A percentile compares a stretch with the other conserved stretches of the same genome.
phyloP scores from a whole-genome alignment of 2,888 invertebrate species.

The Ophion obscuratus region DNA sequence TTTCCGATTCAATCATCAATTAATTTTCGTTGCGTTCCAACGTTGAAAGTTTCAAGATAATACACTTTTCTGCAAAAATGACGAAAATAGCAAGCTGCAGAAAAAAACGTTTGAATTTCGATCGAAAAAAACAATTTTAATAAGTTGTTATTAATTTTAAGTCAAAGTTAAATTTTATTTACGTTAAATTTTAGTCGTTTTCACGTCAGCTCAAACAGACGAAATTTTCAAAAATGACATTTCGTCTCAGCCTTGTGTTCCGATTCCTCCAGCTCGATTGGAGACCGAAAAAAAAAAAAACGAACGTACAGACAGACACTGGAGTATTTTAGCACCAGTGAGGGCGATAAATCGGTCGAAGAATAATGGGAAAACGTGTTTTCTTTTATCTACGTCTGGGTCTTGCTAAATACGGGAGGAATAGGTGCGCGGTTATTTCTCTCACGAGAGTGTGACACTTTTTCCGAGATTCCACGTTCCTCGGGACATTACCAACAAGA shows the following conservation, averaged over 20 bases:
- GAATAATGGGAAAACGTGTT: not conserved
- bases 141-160: no score
- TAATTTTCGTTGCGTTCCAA: no score
- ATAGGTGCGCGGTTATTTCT: not conserved
- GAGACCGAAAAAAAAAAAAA: not conserved
- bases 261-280: not conserved
- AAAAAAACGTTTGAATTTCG: no score
- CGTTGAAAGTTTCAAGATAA: no score
- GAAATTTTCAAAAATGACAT: not conserved
- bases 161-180: no score
- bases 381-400: not conserved
- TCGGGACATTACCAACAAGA: slow-evolving; percentile 19
- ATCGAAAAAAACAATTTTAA: no score
- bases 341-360: not conserved
- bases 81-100: no score
- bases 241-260: not conserved
- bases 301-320: not conserved
- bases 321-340: not conserved
- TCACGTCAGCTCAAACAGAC: no score
- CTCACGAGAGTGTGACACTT: slow-evolving; percentile 20
- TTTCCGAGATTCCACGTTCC: slow-evolving; percentile 13
- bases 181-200: no score
- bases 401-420: not conserved
- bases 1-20: no score
- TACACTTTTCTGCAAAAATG: no score